Conservation (phyloP, 2,797 vertebrate genomes). For the Hypotaenidia philippensis region DNA sequence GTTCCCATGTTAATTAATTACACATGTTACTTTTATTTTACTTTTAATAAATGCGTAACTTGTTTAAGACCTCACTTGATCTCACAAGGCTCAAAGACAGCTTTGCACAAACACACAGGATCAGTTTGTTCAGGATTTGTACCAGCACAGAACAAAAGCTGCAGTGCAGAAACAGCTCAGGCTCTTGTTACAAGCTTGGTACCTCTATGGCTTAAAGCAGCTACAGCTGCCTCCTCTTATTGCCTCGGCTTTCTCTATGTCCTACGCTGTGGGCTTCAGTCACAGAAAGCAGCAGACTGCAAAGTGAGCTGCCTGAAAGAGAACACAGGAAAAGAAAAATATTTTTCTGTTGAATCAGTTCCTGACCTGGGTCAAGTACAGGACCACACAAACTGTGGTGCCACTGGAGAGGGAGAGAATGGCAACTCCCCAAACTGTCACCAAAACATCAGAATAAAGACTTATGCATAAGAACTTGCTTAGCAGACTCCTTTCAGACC, state of each 20-base stretch:
- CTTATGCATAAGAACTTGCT: neutral
- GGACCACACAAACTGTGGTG: rapidly evolving
- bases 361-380: neutral
- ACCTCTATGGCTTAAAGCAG: neutral
- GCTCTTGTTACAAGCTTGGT: neutral
- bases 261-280: neutral
- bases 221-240: neutral
- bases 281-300: neutral
- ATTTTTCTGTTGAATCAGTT: constrained; percentile 20
- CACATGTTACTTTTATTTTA: neutral
- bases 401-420: neutral
- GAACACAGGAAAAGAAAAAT: constrained; percentile 15
- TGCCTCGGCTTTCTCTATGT: neutral
- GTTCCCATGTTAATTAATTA: neutral
- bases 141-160: neutral
- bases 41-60: neutral
- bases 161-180: neutral
- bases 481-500: neutral
- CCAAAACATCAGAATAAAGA: neutral
- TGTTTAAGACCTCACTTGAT: neutral
- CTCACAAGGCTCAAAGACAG: neutral
- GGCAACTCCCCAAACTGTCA: neutral
- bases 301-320: neutral
- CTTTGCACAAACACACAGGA: neutral
- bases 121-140: neutral